These are phyloP conservation scores for Pristionchus exspectatus DNA, from an alignment of 2,888 invertebrate genomes.

Conservation along the genomic window DNA sequence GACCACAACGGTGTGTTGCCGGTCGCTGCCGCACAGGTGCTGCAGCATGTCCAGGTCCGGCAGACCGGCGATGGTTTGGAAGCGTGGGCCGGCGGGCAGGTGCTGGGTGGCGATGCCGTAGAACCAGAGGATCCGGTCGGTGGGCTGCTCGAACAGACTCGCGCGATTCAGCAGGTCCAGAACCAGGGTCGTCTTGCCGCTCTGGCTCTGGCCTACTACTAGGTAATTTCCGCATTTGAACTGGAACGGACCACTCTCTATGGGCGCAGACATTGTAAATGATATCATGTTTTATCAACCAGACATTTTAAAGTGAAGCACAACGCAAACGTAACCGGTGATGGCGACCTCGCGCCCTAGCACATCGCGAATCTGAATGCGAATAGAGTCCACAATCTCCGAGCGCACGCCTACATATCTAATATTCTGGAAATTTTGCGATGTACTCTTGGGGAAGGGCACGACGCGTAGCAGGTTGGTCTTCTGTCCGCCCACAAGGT, in stretches of 20 bases:
- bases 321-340: not conserved
- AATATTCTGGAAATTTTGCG: too few relatives aligned
- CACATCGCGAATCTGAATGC: not conserved
- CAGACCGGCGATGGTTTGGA: too few relatives aligned
- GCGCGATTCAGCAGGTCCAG: not conserved
- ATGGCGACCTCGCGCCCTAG: not conserved
- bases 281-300: not conserved
- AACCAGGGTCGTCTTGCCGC: not conserved
- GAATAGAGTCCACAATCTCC: too few relatives aligned
- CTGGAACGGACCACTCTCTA: not conserved
- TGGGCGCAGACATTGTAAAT: not conserved
- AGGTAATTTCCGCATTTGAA: not conserved
- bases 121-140: too few relatives aligned
- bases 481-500: not conserved
- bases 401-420: too few relatives aligned
- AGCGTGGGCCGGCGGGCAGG: too few relatives aligned
- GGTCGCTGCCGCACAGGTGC: not conserved
- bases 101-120: too few relatives aligned
- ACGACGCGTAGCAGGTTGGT: not conserved
- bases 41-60: not conserved
- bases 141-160: too few relatives aligned
- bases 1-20: not conserved
- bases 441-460: not conserved
- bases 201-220: not conserved
- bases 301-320: too few relatives aligned